Evolutionary conservation across 2,113 vertebrate species (phyloP).

Genomic region (Macrotis lagotis): DNA sequence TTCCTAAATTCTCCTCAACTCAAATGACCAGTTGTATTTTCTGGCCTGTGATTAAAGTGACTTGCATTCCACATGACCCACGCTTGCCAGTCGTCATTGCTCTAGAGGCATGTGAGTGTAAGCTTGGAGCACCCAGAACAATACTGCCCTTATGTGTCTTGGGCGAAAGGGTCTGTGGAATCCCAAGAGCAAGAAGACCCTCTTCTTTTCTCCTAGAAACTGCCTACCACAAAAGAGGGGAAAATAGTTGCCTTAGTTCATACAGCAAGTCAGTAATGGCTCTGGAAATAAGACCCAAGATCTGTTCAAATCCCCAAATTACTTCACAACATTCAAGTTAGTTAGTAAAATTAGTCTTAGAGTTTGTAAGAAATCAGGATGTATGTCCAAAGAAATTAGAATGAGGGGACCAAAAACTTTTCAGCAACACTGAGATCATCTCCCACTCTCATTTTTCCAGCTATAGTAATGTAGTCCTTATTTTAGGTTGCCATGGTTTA

Average conservation of each 20-base stretch:
- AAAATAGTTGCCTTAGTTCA: fast-evolving
- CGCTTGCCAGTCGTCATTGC: not conserved
- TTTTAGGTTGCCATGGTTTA: not conserved
- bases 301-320: not conserved
- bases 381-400: not conserved
- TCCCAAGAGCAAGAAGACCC: not conserved
- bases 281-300: not conserved
- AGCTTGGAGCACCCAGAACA: not conserved
- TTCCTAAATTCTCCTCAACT: not conserved
- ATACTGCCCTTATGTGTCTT: not conserved
- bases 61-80: not conserved
- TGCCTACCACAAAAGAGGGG: not conserved
- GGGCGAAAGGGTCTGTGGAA: not conserved
- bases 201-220: not conserved
- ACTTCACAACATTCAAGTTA: not conserved
- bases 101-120: not conserved
- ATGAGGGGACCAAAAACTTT: not conserved
- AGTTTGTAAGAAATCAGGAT: not conserved
- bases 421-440: not conserved
- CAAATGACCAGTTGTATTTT: not conserved
- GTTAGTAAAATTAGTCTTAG: not conserved
- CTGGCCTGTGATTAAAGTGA: slow-evolving; percentile 8
- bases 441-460: not conserved
- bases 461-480: not conserved
- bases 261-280: fast-evolving